Evolutionary conservation across 2,113 vertebrate genomes (phyloP).

Genomic region (Brachypodius melanocephalos): DNA sequence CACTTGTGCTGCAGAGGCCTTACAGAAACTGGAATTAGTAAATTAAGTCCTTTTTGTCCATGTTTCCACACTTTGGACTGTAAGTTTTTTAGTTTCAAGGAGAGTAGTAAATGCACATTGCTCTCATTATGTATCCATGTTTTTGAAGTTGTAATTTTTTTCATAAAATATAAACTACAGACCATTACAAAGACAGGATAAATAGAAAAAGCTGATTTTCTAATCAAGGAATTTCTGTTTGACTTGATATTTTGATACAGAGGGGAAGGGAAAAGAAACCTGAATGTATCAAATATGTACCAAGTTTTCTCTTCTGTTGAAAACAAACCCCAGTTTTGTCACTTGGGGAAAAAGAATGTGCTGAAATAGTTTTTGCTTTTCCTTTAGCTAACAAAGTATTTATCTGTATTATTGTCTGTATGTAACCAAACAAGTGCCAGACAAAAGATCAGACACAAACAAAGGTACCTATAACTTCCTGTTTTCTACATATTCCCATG

Average conservation of each 20-base stretch:
- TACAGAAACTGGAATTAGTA: neutral
- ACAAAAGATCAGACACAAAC: neutral
- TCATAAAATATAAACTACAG: neutral
- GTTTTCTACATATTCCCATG: neutral
- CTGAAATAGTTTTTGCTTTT: neutral
- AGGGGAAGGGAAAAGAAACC: neutral
- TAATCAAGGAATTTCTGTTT: neutral
- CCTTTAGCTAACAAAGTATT: neutral
- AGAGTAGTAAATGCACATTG: neutral
- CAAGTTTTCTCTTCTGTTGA: neutral
- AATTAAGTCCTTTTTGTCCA: neutral
- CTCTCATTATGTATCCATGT: neutral
- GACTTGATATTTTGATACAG: neutral
- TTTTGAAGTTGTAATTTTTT: neutral
- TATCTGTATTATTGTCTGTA: neutral
- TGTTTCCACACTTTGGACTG: neutral
- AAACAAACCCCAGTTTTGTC: neutral
- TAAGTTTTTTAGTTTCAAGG: neutral
- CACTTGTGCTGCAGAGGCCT: neutral
- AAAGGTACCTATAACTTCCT: rapidly evolving
- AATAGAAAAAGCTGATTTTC: neutral
- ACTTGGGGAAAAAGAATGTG: neutral
- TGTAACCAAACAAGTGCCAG: neutral
- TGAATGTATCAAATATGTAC: neutral
- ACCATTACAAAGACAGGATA: neutral